Conservation (phyloP, 2,113 vertebrate species). For the Edolisoma coerulescens region DNA sequence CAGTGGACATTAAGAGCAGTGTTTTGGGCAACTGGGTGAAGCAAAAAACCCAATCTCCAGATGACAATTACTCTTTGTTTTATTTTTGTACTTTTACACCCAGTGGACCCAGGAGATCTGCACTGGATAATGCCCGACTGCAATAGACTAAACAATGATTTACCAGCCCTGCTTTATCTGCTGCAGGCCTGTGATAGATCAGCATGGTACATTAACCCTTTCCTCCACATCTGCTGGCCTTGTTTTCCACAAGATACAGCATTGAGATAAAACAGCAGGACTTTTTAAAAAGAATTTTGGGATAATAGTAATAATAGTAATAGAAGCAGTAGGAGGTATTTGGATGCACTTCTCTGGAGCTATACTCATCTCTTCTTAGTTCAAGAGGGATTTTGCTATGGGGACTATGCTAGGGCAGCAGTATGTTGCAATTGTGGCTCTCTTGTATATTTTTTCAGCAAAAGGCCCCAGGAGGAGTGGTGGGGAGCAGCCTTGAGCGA, state of each 20-base stretch:
- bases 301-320: neutral
- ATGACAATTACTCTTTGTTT: conserved; percentile 46
- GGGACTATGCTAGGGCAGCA: neutral
- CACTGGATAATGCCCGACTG: conserved; percentile 37
- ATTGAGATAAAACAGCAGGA: neutral
- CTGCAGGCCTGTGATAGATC: neutral
- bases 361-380: neutral
- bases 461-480: neutral
- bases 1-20: neutral
- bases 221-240: neutral
- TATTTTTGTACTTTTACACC: conserved; percentile 29
- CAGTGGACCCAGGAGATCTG: conserved; percentile 4
- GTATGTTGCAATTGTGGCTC: neutral
- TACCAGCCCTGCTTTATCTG: conserved; percentile 48
- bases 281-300: neutral
- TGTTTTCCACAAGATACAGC: neutral
- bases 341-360: neutral
- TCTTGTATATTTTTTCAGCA: neutral
- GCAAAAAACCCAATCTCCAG: neutral
- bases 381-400: neutral
- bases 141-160: conserved; percentile 67
- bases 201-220: conserved; percentile 27
- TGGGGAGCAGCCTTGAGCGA: neutral
- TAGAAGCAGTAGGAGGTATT: neutral
- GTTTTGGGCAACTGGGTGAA: neutral